These are phyloP conservation scores for Dasypolia templi DNA, from an alignment of 2,888 invertebrate genomes.

Conservation along the genomic window DNA sequence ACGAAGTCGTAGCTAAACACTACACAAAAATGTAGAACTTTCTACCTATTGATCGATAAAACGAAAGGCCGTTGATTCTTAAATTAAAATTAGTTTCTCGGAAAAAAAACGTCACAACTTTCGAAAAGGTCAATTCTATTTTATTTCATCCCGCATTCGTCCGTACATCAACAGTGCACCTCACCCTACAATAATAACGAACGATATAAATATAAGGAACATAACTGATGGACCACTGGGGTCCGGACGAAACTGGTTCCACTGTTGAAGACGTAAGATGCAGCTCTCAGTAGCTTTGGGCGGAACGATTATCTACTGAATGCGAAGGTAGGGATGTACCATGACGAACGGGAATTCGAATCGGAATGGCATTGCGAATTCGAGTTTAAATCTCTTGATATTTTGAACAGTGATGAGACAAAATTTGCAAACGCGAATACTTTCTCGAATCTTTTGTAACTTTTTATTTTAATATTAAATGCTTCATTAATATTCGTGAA, in stretches of 20 bases:
- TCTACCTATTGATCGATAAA: background rate
- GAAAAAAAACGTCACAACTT: background rate
- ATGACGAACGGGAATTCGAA: background rate
- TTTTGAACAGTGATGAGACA: background rate
- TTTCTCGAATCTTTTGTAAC: background rate
- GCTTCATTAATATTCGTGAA: background rate
- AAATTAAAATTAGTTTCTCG: background rate
- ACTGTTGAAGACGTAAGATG: slow-evolving; percentile 72
- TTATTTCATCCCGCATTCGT: background rate
- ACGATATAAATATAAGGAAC: slow-evolving; percentile 79
- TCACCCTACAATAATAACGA: slow-evolving; percentile 74
- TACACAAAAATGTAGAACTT: background rate
- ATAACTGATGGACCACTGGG: slow-evolving; percentile 78
- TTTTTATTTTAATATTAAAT: background rate
- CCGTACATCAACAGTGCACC: slow-evolving; percentile 15
- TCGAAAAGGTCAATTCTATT: slow-evolving; percentile 8
- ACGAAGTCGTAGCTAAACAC: too few species aligned
- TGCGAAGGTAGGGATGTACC: slow-evolving; percentile 12
- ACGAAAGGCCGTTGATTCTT: background rate
- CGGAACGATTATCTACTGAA: slow-evolving; percentile 55
- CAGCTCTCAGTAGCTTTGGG: slow-evolving; percentile 63
- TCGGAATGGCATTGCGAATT: slow-evolving; percentile 11
- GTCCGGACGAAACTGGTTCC: slow-evolving; percentile 81
- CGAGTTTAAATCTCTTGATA: background rate
- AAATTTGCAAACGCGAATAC: background rate